Conservation (phyloP, 2,888 invertebrate genomes). For the Harpagoxenus sublaevis region DNA sequence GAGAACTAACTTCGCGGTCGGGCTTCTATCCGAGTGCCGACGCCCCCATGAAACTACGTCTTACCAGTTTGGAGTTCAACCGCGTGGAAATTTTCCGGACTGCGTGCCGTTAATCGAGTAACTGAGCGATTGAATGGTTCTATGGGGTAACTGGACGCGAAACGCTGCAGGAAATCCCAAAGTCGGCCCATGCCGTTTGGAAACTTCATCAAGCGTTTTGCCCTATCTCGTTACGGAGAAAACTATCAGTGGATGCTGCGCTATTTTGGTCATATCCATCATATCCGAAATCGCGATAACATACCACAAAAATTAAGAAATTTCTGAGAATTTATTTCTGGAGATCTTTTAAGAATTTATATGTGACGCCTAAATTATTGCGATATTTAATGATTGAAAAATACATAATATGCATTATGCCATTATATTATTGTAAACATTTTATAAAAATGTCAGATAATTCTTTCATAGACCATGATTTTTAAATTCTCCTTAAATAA, state of each 20-base stretch:
- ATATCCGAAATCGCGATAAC: background rate
- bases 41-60: constrained; percentile 43
- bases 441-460: constrained; percentile 8
- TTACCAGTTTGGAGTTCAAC: constrained; percentile 63
- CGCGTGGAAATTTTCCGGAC: constrained; percentile 43
- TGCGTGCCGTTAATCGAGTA: constrained; percentile 48
- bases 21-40: constrained; percentile 6
- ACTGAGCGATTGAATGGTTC: constrained; percentile 45
- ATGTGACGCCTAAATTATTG: background rate
- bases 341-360: background rate
- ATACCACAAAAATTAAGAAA: background rate
- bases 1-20: constrained; percentile 23
- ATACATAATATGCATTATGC: background rate
- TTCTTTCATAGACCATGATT: background rate
- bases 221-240: background rate
- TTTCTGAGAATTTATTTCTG: background rate
- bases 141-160: constrained; percentile 42
- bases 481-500: background rate
- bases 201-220: constrained; percentile 33
- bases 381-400: background rate
- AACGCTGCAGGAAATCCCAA: background rate
- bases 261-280: background rate
- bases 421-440: background rate
- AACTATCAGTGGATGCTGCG: background rate
- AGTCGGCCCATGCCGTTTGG: constrained; percentile 7